phyloP scores from a whole-genome alignment of 1,140 invertebrate genomes.

The Aphelenchoides fujianensis region DNA sequence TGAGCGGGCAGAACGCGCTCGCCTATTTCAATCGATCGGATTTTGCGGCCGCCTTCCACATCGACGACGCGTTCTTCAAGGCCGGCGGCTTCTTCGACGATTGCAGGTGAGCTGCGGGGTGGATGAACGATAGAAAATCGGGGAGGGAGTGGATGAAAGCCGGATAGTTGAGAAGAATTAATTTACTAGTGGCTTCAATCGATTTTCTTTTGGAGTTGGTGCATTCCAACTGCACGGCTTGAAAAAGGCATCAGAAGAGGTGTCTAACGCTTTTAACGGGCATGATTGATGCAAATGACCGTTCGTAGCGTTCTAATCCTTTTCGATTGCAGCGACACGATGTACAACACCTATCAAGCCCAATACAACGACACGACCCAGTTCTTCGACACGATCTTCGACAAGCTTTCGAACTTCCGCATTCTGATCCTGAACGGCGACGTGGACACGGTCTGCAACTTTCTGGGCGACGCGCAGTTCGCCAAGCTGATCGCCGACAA shows the following conservation, averaged over 20 bases:
- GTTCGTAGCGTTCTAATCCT: no score
- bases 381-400: background rate
- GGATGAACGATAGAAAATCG: no score
- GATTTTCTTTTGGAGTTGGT: no score
- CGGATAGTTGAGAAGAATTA: background rate
- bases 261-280: background rate
- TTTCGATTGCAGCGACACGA: background rate
- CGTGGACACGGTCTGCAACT: conserved; percentile 20
- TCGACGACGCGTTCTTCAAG: background rate
- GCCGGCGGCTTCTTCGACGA: conserved; percentile 1
- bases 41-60: background rate
- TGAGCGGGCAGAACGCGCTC: background rate
- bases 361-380: background rate
- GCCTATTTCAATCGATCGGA: conserved; percentile 4
- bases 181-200: no score
- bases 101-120: background rate
- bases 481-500: background rate
- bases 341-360: background rate
- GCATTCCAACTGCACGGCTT: no score
- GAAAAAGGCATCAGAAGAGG: background rate
- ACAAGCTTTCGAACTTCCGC: background rate
- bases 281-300: background rate
- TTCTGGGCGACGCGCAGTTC: conserved; percentile 18
- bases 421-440: conserved; percentile 18
- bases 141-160: no score